Percentiles rank a stretch among this genome's conserved stretches.
These are phyloP conservation scores for Pyrocoelia pectoralis DNA, from an alignment of 2,888 invertebrate species.

Conservation along the genomic window DNA sequence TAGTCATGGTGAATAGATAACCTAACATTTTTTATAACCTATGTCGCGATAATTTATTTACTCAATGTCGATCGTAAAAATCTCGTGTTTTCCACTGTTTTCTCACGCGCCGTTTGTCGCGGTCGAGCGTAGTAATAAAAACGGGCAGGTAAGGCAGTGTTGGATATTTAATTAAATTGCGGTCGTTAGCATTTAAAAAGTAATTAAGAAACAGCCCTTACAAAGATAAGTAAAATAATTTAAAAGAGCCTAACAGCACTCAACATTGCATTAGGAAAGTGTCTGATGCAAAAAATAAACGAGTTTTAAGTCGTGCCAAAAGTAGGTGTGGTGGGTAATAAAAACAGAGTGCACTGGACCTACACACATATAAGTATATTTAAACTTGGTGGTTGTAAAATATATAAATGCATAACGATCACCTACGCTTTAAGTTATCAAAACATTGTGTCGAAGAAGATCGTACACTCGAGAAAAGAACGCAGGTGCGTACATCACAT, in stretches of 20 bases:
- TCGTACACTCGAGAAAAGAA: slow-evolving; percentile 16
- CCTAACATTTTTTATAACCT: slow-evolving; percentile 13
- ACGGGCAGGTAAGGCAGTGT: slow-evolving; percentile 34
- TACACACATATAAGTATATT: not conserved
- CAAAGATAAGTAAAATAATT: slow-evolving; percentile 42
- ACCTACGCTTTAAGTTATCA: slow-evolving; percentile 6
- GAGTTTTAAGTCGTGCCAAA: slow-evolving; percentile 48
- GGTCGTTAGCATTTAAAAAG: slow-evolving; percentile 41
- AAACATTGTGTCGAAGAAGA: not conserved
- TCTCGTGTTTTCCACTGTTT: slow-evolving; percentile 30
- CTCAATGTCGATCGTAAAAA: slow-evolving; percentile 27
- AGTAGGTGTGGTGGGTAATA: slow-evolving; percentile 49
- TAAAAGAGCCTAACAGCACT: slow-evolving; percentile 40
- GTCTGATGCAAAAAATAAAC: slow-evolving; percentile 48
- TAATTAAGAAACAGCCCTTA: slow-evolving; percentile 46
- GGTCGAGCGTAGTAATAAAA: slow-evolving; percentile 25
- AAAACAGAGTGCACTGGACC: slow-evolving; percentile 32
- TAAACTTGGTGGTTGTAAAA: slow-evolving; percentile 19
- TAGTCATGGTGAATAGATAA: slow-evolving; percentile 5
- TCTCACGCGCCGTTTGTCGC: slow-evolving; percentile 30
- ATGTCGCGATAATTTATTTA: slow-evolving; percentile 21
- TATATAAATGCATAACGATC: slow-evolving; percentile 14
- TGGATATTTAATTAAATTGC: slow-evolving; percentile 36
- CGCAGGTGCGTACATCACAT: slow-evolving; percentile 31
- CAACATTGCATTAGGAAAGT: slow-evolving; percentile 36